Evolutionary conservation across 2,888 invertebrate species (phyloP).

Genomic region (Drosophila emarginata): DNA sequence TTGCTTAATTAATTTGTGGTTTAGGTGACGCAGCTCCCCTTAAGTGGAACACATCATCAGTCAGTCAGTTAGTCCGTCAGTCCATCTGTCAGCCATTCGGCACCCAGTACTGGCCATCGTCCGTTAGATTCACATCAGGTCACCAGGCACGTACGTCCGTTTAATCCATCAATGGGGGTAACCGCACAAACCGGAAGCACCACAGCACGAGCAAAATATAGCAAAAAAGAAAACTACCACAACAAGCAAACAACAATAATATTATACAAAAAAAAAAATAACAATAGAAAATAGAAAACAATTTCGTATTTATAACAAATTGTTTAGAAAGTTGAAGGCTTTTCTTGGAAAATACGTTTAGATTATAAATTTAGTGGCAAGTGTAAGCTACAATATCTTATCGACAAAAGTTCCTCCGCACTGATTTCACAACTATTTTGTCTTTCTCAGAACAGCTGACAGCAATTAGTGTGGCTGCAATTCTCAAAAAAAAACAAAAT

Average conservation of each 20-base stretch:
- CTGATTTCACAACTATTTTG: neutral
- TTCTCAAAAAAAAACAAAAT: neutral
- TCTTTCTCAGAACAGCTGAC: neutral
- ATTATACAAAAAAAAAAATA: neutral
- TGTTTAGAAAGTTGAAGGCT: slow-evolving; percentile 1
- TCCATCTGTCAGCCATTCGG: neutral
- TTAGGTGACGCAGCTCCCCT: slow-evolving; percentile 47
- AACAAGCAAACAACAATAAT: neutral
- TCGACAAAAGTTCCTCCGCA: neutral
- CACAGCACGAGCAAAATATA: slow-evolving; percentile 6
- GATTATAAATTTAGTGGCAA: neutral
- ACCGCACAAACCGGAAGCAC: slow-evolving; percentile 10
- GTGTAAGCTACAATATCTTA: neutral
- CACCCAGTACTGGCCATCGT: neutral
- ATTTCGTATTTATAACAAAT: neutral
- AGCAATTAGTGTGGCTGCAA: neutral
- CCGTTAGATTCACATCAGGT: slow-evolving; percentile 3
- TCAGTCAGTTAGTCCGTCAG: too few species aligned
- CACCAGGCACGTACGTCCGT: slow-evolving; percentile 28
- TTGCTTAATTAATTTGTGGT: slow-evolving; percentile 47
- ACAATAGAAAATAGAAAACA: neutral
- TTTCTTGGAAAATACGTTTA: neutral
- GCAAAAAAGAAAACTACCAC: neutral
- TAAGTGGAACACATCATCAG: slow-evolving; percentile 37
- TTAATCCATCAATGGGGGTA: slow-evolving; percentile 40